Base-by-base conservation (phyloP, 2,797 vertebrate species). In the Austrolebias charrua region DNA sequence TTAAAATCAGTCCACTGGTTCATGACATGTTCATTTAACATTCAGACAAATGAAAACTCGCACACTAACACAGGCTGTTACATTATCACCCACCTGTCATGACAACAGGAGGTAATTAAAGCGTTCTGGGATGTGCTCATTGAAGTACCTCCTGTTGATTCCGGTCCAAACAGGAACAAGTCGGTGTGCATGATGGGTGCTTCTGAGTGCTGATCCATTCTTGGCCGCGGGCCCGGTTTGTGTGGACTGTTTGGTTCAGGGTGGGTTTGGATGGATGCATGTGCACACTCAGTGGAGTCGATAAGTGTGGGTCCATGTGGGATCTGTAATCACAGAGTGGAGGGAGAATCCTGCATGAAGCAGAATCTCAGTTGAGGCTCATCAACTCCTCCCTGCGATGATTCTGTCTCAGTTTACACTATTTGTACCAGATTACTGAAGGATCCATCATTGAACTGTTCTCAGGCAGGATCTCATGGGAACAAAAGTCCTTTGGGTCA, bases 261-360 rank as follows among this genome's bases (percentile, higher is more conserved):
- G 60, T 29, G 53, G 67, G 28, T 68, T 43, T 60, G 49, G 45
- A 62, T 47, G 48, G 43, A 69, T 64, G 66, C 31, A n/a, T n/a
- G 1, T 18, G 49, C 58, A 47, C 52, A 5, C 63, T 69, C 51
- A 63, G 77, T 66, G 44, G 43, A 75, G 71, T 13, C 44, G 33
- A 64, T 63, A 82, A 82, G 76, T 89, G 79, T 76, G 60, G 69
- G 76, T 73, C 57, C 61, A 63, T 40, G 85, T 78, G 77, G 78
- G 84, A 63, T 46, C 71, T 71, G 78, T 79, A 80, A 90, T 88
- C 83, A 80, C 86, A 87, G 74, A 83, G 68, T 29, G 2, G 43
- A 72, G 85, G 2, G 43, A 72, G 85, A 86, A 86, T 88, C 82
- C 73, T 76, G 73, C 69, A 35, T 83, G 84, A 89, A 85, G 81